Conservation (phyloP, 2,797 vertebrate species). For the Glyptemys insculpta region DNA sequence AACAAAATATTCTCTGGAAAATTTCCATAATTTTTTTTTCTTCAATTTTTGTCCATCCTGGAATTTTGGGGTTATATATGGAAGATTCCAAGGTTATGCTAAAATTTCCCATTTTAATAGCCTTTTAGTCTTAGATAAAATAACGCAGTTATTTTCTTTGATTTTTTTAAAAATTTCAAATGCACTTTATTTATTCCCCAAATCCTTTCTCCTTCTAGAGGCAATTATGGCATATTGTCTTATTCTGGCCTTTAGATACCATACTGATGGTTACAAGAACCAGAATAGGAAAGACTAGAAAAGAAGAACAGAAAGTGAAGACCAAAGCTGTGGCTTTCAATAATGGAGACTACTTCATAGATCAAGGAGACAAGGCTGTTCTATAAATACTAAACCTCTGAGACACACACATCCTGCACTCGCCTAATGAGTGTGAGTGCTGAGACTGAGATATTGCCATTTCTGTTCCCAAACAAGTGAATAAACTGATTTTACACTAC, state of each 20-base stretch:
- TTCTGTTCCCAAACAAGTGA: constrained; percentile 1
- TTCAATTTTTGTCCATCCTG: background rate
- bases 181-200: background rate
- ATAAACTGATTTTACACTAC: constrained; percentile 5
- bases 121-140: background rate
- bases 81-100: background rate
- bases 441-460: constrained; percentile 10
- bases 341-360: constrained; percentile 1
- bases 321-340: constrained; percentile 23
- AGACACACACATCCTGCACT: background rate
- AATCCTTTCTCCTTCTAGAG: background rate
- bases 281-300: background rate
- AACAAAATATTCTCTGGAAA: background rate
- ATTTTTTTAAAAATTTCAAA: background rate
- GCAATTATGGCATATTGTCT: background rate
- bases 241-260: background rate
- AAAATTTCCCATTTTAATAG: background rate
- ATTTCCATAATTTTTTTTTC: background rate
- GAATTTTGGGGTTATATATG: background rate
- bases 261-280: background rate
- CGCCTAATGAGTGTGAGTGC: background rate
- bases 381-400: constrained; percentile 4
- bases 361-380: background rate
- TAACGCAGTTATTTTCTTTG: background rate
- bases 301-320: background rate